Conservation (phyloP, 2,113 vertebrate species). For the Urocitellus parryii region DNA sequence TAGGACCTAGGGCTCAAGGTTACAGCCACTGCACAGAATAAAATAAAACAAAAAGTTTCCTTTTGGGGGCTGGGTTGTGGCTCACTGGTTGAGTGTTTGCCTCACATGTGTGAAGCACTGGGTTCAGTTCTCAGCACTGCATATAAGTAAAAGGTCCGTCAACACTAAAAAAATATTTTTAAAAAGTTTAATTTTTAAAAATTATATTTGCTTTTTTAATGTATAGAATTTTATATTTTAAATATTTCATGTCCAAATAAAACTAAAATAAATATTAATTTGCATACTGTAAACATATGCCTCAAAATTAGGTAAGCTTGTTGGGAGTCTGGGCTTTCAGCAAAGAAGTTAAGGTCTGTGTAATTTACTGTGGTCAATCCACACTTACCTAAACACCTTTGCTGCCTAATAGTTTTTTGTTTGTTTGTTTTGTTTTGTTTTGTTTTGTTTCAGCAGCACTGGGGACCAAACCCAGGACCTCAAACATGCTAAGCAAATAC, state of each 20-base stretch:
- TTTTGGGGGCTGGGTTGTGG: too few relatives aligned
- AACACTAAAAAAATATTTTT: too few relatives aligned
- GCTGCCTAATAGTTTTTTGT: neutral
- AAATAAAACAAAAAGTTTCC: neutral
- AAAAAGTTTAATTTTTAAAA: neutral
- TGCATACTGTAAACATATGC: slow-evolving; percentile 45
- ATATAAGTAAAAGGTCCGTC: too few relatives aligned
- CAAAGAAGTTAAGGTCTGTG: neutral
- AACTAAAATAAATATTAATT: slow-evolving; percentile 62
- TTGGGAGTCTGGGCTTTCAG: neutral
- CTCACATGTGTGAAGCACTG: too few relatives aligned
- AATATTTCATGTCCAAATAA: slow-evolving; percentile 15
- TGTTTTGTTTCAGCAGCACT: neutral
- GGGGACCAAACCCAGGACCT: neutral
- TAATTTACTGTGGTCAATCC: neutral
- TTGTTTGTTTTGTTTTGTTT: neutral
- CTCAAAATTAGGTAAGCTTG: slow-evolving; percentile 13
- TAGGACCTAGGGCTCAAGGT: neutral
- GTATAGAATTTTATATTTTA: neutral
- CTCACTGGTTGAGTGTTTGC: too few relatives aligned
- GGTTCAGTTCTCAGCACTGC: too few relatives aligned
- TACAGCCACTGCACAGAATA: neutral
- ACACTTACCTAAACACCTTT: neutral
- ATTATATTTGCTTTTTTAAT: slow-evolving; percentile 38
- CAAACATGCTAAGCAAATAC: too few relatives aligned